Base-by-base conservation (phyloP, 2,113 vertebrate genomes). In the Hiodon tergisus region DNA sequence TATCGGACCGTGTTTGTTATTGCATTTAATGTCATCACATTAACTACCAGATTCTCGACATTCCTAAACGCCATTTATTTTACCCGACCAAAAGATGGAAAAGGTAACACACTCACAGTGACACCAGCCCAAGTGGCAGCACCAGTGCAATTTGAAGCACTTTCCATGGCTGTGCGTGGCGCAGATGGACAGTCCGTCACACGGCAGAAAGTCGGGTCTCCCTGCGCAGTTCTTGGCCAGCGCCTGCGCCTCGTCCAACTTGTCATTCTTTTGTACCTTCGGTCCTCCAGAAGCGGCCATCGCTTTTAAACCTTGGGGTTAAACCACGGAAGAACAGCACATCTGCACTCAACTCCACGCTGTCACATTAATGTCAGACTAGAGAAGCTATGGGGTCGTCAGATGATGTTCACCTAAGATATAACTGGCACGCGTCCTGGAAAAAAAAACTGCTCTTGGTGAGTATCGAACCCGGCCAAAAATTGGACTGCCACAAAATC, bases 91-190 rank as follows among this genome's bases (percentile, higher is more conserved):
- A 51, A 55, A 48, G 47, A 59, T 59, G 66, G 46, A 5, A 14
- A 16, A 14, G 14, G 62, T 10, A 62, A 51, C 52, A 9, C 60
- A 97, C 96, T 98, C 91, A 99, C 97, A 99, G 92, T 99, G 97
- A 86, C 97, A 98, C 96, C 97, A 99, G 83, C 97, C 97, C 82
- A 99, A 89, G 90, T 98, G 97, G 85, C 97, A 99, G 92, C 97
- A 98, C 97, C 96, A 98, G 91, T 99, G 97, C 84, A 98, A 95
- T 86, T 95, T 96, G 93, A 98, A 99, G 91, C 96, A 98, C 90
- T 96, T 96, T 84, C 97, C 97, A 76, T 99, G 97, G 89, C 95
- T 98, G 91, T 98, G 97, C 61, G 95, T 98, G 73, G 96, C 94
- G 89, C 97, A 98, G 90, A 96, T 95, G 85, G 96, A 97, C 78